Evolutionary conservation across 2,113 vertebrate species (phyloP).

Genomic region (Nerophis lumbriciformis): DNA sequence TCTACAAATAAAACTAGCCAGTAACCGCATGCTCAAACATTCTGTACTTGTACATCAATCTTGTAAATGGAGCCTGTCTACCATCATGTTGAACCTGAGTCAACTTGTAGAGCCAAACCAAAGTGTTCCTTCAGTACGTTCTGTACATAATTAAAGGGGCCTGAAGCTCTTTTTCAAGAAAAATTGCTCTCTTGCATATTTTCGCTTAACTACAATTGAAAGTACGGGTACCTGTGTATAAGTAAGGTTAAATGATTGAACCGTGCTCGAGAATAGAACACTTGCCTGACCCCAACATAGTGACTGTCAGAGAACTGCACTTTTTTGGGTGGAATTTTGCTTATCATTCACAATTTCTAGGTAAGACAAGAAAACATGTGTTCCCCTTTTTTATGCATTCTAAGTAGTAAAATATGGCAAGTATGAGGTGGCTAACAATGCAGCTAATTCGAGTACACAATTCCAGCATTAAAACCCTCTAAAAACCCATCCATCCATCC

Average conservation of each 20-base stretch:
- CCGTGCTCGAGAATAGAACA: background rate
- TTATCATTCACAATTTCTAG: no score
- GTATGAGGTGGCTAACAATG: background rate
- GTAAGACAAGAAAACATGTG: no score
- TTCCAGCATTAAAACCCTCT: no score
- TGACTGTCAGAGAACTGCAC: background rate
- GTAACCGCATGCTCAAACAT: no score
- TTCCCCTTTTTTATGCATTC: no score
- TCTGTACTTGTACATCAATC: background rate
- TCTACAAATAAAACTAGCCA: background rate
- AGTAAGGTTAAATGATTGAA: background rate
- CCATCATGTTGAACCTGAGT: background rate
- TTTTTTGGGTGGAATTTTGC: background rate
- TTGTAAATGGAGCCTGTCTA: background rate
- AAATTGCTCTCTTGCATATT: background rate
- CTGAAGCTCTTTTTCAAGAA: background rate
- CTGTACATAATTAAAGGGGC: background rate
- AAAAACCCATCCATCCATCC: no score
- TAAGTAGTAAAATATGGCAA: no score
- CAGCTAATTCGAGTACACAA: no score
- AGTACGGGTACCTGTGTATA: background rate
- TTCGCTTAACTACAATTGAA: background rate
- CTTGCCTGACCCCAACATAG: background rate
- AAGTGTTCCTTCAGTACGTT: background rate
- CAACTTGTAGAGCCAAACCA: constrained; percentile 1